phyloP scores from a whole-genome alignment of 2,888 invertebrate genomes.

The Coelinius sp. region DNA sequence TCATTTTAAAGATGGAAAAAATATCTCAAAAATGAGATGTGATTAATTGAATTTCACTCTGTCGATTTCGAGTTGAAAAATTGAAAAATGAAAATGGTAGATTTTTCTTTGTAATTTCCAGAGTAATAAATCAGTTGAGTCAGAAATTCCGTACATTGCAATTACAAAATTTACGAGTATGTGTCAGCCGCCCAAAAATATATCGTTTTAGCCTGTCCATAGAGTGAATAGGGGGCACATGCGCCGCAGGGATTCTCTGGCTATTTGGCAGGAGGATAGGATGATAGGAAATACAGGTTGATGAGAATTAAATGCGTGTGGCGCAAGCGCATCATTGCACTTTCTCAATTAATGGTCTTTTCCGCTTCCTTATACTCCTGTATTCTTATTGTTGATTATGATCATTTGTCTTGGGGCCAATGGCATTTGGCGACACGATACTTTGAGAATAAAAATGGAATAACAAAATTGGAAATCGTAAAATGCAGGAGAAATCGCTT shows the following conservation, averaged over 20 bases:
- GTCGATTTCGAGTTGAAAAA: too few relatives aligned
- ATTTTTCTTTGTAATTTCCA: neutral
- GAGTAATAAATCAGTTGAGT: constrained; percentile 3
- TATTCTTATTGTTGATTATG: neutral
- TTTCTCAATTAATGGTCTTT: constrained; percentile 35
- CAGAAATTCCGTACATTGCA: constrained; percentile 20
- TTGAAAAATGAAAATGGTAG: too few relatives aligned
- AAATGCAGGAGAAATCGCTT: neutral
- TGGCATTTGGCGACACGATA: too few relatives aligned
- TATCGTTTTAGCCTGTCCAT: constrained; percentile 25
- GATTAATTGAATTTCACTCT: too few relatives aligned
- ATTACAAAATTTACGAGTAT: constrained; percentile 9
- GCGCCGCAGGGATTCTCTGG: constrained; percentile 18
- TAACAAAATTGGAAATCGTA: neutral
- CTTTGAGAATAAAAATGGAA: neutral
- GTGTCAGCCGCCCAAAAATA: constrained; percentile 29
- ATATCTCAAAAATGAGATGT: too few relatives aligned
- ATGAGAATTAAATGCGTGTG: constrained; percentile 9
- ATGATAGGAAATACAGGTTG: constrained; percentile 13
- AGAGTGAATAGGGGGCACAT: constrained; percentile 24
- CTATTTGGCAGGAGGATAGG: constrained; percentile 21
- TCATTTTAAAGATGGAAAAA: too few relatives aligned
- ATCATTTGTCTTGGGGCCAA: constrained; percentile 4
- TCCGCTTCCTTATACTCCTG: neutral
- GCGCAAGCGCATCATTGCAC: constrained; percentile 37